phyloP scores from a whole-genome alignment of 2,888 invertebrate genomes.

The Callimorpha dominula region DNA sequence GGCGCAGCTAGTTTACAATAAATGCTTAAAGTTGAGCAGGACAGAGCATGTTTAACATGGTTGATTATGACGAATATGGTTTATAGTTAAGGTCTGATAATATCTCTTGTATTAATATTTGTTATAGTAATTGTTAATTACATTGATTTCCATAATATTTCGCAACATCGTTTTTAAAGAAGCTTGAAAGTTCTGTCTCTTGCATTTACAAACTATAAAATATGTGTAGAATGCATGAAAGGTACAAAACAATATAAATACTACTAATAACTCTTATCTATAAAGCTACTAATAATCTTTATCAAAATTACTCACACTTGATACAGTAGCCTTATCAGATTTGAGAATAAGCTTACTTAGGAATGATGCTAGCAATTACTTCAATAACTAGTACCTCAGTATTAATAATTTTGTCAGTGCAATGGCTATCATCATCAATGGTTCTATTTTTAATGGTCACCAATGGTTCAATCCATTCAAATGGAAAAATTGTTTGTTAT shows the following conservation, averaged over 20 bases:
- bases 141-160: background rate
- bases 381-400: background rate
- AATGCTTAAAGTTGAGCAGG: background rate
- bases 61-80: background rate
- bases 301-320: background rate
- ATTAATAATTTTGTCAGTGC: background rate
- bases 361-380: background rate
- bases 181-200: no score
- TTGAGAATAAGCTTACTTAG: background rate
- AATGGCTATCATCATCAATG: background rate
- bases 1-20: no score
- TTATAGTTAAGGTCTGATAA: background rate
- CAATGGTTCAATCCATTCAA: background rate
- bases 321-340: background rate
- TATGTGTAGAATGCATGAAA: no score
- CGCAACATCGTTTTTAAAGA: background rate
- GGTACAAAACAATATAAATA: no score
- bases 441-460: background rate
- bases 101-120: background rate
- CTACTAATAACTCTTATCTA: background rate
- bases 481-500: no score
- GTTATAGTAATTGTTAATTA: background rate
- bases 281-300: background rate
- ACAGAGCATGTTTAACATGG: no score
- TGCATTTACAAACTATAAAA: no score